Evolutionary conservation across 2,113 vertebrate genomes (phyloP), one percentile per base, ranked within the genome.

Genomic region (Sardina pilchardus): DNA sequence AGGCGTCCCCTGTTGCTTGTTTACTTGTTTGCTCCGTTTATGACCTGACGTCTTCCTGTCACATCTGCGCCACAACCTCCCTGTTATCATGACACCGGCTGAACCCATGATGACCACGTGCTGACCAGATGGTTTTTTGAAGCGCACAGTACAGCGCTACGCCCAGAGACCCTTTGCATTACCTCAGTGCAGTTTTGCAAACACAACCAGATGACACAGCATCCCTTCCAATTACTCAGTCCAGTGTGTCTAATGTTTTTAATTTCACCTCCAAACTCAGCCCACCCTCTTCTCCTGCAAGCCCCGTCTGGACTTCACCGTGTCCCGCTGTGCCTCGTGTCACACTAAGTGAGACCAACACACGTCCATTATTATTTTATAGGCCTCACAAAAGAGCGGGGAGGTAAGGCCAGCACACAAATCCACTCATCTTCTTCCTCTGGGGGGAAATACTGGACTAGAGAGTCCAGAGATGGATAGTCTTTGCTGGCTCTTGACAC

Each of bases 361-460:
- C 71, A 12, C 71, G 39, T 36, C 26, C 71, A 78, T 78, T 78
- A 78, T 78, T 78, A 78, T 78, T 78, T 78, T 78, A 78, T 78
- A 36, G 71, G 71, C 34, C 30, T 78, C 30, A 78, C 71, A 78
- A 36, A 36, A 19, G 71, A 78, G 71, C 30, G 12, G 71, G 5
- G 63, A 71, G 63, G 8, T 78, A 36, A 12, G 14, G n/a, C n/a
- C 10, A 67, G 63, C 63, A 67, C 71, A 78, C 71, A 36, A 10
- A 78, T 36, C 12, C 30, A 78, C 30, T 26, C 63, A 30, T 30
- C 26, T 7, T 3, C 9, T 71, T 14, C 71, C 71, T 12, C 30
- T n/a, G 30, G 30, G 71, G 71, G 30, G 5, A 36, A 34, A 34
- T 34, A 75, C 26, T 34, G 30, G 71, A 17, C 71, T 10, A 36